Conservation (phyloP, 2,113 vertebrate species). For the Caracal caracal region DNA sequence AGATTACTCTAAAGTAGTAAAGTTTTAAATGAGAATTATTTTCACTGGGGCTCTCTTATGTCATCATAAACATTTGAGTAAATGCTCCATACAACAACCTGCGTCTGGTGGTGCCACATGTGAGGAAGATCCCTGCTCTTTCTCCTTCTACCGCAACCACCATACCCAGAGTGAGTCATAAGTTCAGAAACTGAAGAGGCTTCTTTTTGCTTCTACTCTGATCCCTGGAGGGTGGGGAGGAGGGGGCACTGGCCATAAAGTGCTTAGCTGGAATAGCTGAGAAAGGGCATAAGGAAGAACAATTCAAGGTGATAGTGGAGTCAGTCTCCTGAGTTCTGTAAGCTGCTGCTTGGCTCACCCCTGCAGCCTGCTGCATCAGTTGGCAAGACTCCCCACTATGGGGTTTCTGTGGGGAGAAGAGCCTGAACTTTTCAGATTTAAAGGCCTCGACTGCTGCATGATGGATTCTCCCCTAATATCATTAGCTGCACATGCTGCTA, state of each 20-base stretch:
- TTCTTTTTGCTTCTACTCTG: background rate
- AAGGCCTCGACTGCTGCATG: conserved; percentile 67
- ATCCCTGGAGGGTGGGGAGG: background rate
- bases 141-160: background rate
- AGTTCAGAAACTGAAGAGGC: background rate
- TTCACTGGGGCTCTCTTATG: background rate
- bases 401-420: conserved; percentile 44
- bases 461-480: conserved; percentile 87
- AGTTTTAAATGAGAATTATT: background rate
- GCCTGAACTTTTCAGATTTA: conserved; percentile 77
- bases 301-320: conserved; percentile 86
- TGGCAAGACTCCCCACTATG: conserved; percentile 48
- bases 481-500: conserved; percentile 88
- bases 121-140: background rate
- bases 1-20: background rate
- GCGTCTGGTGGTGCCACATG: background rate
- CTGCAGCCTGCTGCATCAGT: background rate
- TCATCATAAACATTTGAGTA: background rate
- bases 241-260: background rate
- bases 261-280: conserved; percentile 52
- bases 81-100: background rate
- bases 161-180: background rate
- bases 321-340: conserved; percentile 76
- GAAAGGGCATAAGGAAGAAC: conserved; percentile 22
- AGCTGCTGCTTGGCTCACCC: conserved; percentile 79